Evolutionary conservation across 2,888 invertebrate species (phyloP), one percentile per base, ranked within the genome.

Genomic region (Sinhomidia bicolor): DNA sequence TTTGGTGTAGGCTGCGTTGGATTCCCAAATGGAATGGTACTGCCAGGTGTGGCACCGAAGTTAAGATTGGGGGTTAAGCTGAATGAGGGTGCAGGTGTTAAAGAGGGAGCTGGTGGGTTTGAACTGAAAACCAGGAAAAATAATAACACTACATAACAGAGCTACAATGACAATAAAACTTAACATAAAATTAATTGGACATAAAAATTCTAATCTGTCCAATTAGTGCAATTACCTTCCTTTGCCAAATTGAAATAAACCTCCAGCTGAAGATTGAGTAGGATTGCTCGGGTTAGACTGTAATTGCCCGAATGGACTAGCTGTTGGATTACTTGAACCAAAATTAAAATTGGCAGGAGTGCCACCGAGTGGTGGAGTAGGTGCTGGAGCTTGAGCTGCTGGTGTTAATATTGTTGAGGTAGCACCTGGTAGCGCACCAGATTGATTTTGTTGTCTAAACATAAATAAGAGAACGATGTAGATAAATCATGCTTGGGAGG

Each of bases 21-120:
- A 32, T 83, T 88, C 14, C 88, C 88, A 79, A 88, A 88, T 83
- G 88, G 88, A 78, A 88, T 82, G 88, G 78, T 29, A 32, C 14
- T 80, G 10, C 88, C 68, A 6, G 88, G 82, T 6, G 80, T 80
- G 17, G 47, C 57, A 57, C 78, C 76, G 65, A 88, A 88, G 23
- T 88, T 88, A 9, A 88, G 62, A 65, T 88, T 82, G n/a, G 87
- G 87, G 5, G 76, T 82, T 26, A 88, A 41, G 65, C 54, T 82
- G 29, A 88, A 88, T 23, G 81, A 65, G 10, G 85, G 23, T 20
- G 57, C 17, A 14, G 87, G 23, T n/a, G 88, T 26, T 3, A 74
- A 29, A 6, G 86, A 54, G 17, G 87, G 51, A 26, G 60, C 1
- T 51, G 36, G 29, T 23, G 78, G 29, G 65, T 78, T 85, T 32